These are phyloP conservation scores for Tanytarsus gracilentus DNA, from an alignment of 2,888 invertebrate genomes.

Conservation along the genomic window DNA sequence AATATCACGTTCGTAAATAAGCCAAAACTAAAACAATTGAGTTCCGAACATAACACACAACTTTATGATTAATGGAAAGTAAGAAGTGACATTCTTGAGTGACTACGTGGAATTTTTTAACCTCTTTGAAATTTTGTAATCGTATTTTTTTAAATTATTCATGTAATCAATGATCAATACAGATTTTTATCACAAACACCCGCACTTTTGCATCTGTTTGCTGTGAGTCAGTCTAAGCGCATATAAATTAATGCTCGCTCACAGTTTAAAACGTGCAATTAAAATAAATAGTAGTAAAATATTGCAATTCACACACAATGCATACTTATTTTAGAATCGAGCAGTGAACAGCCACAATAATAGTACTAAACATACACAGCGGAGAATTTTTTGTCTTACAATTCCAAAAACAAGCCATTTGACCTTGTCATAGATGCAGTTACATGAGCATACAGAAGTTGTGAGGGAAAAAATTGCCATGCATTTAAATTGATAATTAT, in stretches of 20 bases:
- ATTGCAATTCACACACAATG: not conserved
- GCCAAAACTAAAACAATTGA: no score
- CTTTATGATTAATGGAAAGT: no score
- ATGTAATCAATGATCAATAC: no score
- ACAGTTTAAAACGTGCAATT: not conserved
- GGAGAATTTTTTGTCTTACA: not conserved
- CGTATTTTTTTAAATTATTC: no score
- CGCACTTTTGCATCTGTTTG: no score
- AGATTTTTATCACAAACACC: no score
- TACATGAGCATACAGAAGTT: not conserved
- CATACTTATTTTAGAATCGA: not conserved
- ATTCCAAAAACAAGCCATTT: not conserved
- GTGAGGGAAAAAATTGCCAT: not conserved
- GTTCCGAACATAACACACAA: no score
- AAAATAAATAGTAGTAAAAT: not conserved
- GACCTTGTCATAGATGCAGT: constrained; percentile 25
- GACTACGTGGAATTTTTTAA: no score
- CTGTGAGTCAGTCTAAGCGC: not conserved
- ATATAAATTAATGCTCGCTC: not conserved
- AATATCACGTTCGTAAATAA: no score
- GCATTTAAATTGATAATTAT: no score
- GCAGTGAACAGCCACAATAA: not conserved
- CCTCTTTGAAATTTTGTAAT: no score
- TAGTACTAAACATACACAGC: not conserved
- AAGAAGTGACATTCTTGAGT: no score